Base-by-base conservation (phyloP, 2,113 vertebrate genomes). In the Delphinapterus leucas region DNA sequence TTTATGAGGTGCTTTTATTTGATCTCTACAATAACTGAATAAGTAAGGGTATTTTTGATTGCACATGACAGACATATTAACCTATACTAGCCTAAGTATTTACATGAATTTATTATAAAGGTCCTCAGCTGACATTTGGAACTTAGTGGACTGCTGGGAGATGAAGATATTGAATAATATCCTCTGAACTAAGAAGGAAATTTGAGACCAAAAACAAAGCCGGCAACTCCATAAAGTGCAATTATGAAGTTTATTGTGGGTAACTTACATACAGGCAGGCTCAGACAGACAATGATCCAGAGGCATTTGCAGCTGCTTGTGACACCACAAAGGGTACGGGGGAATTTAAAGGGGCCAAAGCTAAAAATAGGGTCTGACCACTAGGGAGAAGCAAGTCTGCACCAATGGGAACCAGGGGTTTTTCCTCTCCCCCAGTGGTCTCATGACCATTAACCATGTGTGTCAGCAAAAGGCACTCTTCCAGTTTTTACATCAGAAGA, bases 1-100 rank as follows among this genome's bases (percentile, higher is more conserved):
- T 97, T 84, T 67, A 71, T 89, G 36, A 94, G 21, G 11, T 67
- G 17, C 53, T 88, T 88, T 80, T 11, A 86, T 31, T 94, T 90
- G 80, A 67, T 97, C 28, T 90, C 18, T 90, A 68, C 4, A 77
- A 67, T 90, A 77, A 77, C 12, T 38, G 25, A 58, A 17, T 81
- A 81, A 94, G 33, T 63, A 65, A 94, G 49, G 41, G 14, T 2
- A 58, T 1, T 88, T 94, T 88, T 49, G 1, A 87, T 58, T 87
- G 36, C 6, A 71, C 20, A 26, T 60, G 10, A 33, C 38, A 79
- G 47, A 60, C 36, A 44, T 41, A 83, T 21, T 87, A 90, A 82
- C 36, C 11, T 87, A 15, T 36, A 33, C 1, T 96, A 36, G 38
- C 9, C 17, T 85, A 71, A 89, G 38, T 58, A 86, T 55, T 67